These are phyloP conservation scores for Sitta carolinensis DNA, from an alignment of 2,797 vertebrate species.

Conservation along the genomic window DNA sequence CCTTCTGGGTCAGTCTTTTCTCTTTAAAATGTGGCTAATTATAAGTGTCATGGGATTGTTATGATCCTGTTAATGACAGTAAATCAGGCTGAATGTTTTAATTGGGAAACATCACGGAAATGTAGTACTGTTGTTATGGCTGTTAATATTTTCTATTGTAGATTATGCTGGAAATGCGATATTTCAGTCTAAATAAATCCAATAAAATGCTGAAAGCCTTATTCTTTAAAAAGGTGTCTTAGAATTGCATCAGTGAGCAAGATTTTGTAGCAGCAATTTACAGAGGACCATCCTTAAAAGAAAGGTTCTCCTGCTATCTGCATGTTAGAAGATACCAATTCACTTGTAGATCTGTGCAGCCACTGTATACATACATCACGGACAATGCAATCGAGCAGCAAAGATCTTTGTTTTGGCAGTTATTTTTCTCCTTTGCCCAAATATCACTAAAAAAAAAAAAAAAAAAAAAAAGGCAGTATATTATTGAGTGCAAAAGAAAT, in stretches of 20 bases:
- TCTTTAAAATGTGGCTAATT: background rate
- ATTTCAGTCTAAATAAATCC: background rate
- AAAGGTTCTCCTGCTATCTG: background rate
- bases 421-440: background rate
- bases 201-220: background rate
- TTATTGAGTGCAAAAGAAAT: background rate
- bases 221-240: background rate
- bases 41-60: background rate
- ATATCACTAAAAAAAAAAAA: background rate
- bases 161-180: background rate
- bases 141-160: background rate
- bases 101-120: background rate
- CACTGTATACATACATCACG: background rate
- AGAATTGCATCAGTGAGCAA: background rate
- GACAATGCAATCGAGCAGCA: background rate
- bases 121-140: background rate
- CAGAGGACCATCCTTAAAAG: background rate
- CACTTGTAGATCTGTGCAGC: background rate
- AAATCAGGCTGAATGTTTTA: background rate
- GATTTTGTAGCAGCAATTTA: background rate
- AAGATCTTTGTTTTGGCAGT: background rate
- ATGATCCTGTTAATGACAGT: background rate
- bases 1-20: background rate
- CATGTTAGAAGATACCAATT: background rate
- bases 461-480: background rate